Evolutionary conservation across 2,888 invertebrate genomes (phyloP), one percentile per base, ranked within the genome.

Genomic region (Dinocampus coccinellae): DNA sequence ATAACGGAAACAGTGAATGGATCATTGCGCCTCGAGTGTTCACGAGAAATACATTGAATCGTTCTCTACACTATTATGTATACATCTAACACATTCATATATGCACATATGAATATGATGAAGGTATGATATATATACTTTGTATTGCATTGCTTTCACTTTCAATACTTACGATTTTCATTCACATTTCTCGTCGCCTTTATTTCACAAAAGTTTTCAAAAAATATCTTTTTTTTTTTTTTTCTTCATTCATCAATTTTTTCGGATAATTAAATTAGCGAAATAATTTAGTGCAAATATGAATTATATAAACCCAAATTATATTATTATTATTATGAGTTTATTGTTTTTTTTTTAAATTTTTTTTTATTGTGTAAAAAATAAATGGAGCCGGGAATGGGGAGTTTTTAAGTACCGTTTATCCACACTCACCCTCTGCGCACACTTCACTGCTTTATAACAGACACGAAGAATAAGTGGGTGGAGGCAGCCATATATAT

Each of bases 1-100:
- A 77, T 77, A 77, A 77, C 77, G 75, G 77, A 76, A 76, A 77
- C 76, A 76, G 73, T 77, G 76, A 77, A 77, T 77, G 77, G 77
- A 77, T 77, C 77, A 77, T 77, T 77, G 76, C 76, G 75, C 76
- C 72, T 64, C 69, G 74, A 70, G 72, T 71, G 57, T 55, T 71
- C 73, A 76, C 73, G 75, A 73, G 75, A 69, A 75, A 77, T 76
- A 76, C 73, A 75, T 74, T 76, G 72, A 74, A 76, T 75, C 75
- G 64, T 73, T 70, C 73, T 73, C 60, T 71, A 72, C 70, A 53
- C 71, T 42, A 11, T 65, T 55, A 22, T 69, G 13, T 55, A 63
- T 36, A 22, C 58, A 47, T 53, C 11, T 62, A 57, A 58, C 13
- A 16, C 47, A 9, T 36, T n/a, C 53, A 33, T 36, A 61, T 69